These are phyloP conservation scores for Labrus mixtus DNA, from an alignment of 2,113 vertebrate species.

Conservation along the genomic window DNA sequence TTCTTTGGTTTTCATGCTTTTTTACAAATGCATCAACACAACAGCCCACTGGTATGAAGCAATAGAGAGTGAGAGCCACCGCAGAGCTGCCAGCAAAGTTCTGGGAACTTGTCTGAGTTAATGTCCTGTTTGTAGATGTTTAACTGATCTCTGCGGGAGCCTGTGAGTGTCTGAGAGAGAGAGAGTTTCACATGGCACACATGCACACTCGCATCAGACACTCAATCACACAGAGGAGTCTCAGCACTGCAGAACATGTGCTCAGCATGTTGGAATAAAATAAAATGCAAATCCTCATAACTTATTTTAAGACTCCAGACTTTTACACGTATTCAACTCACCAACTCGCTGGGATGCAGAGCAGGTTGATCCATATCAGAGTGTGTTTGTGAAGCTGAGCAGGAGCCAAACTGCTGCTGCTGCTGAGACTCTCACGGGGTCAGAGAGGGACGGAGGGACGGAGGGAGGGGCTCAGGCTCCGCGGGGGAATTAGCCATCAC, in stretches of 20 bases:
- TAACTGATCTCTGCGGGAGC: slow-evolving; percentile 70
- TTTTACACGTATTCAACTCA: slow-evolving; percentile 75
- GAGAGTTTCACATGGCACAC: not conserved
- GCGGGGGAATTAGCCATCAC: slow-evolving; percentile 80
- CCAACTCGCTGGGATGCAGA: slow-evolving; percentile 74
- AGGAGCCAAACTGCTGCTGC: slow-evolving; percentile 44
- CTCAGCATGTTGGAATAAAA: not conserved
- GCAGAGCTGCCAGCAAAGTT: slow-evolving; percentile 11
- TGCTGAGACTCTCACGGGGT: slow-evolving; percentile 17
- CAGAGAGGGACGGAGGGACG: slow-evolving; percentile 49
- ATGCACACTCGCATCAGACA: not conserved
- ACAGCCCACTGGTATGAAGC: not conserved
- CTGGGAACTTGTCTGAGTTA: slow-evolving; percentile 7
- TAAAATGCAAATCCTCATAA: not conserved
- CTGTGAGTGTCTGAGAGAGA: slow-evolving; percentile 16
- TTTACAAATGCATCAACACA: not conserved
- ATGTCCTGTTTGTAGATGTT: slow-evolving; percentile 42
- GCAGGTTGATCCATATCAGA: slow-evolving; percentile 68
- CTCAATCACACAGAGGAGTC: not conserved
- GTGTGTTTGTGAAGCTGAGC: slow-evolving; percentile 26
- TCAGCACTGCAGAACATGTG: not conserved
- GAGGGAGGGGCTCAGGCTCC: slow-evolving; percentile 64
- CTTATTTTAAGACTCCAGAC: too few species aligned
- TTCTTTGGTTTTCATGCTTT: not conserved
- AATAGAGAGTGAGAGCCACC: not conserved